A percentile compares a stretch with the other conserved stretches of the same genome.
Conservation (phyloP, 2,797 vertebrate species). For the Labeo calbasu region DNA sequence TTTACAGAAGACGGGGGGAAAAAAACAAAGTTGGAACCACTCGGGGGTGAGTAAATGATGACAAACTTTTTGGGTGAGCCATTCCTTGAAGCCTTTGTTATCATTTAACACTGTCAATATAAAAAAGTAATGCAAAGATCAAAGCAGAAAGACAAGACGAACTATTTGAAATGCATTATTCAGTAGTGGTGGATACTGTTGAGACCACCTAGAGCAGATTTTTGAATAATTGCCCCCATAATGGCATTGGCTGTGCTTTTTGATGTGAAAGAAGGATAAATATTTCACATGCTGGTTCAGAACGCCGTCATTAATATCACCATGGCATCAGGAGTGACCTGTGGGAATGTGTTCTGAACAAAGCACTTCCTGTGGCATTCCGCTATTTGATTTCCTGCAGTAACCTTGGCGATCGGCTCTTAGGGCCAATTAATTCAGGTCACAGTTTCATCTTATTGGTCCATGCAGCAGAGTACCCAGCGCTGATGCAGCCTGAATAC, state of each 20-base stretch:
- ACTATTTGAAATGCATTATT: slow-evolving; percentile 41
- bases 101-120: slow-evolving; percentile 41
- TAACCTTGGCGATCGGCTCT: slow-evolving; percentile 82
- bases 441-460: slow-evolving; percentile 71
- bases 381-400: slow-evolving; percentile 75
- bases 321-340: slow-evolving; percentile 70
- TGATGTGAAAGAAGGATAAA: slow-evolving; percentile 31
- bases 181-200: slow-evolving; percentile 19
- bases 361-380: slow-evolving; percentile 77
- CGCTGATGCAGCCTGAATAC: slow-evolving; percentile 76
- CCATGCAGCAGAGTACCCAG: slow-evolving; percentile 69
- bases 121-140: slow-evolving; percentile 30
- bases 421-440: slow-evolving; percentile 81
- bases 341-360: slow-evolving; percentile 68
- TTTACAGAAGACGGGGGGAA: neutral
- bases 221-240: slow-evolving; percentile 31
- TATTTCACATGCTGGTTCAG: slow-evolving; percentile 39
- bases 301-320: slow-evolving; percentile 70
- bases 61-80: neutral
- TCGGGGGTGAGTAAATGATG: neutral
- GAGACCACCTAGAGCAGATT: slow-evolving; percentile 26
- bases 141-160: slow-evolving; percentile 21
- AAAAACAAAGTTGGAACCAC: neutral
- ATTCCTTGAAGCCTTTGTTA: slow-evolving; percentile 5
- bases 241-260: slow-evolving; percentile 28